Conservation (phyloP, 1,140 invertebrate genomes). For the Eubasilissa regina region DNA sequence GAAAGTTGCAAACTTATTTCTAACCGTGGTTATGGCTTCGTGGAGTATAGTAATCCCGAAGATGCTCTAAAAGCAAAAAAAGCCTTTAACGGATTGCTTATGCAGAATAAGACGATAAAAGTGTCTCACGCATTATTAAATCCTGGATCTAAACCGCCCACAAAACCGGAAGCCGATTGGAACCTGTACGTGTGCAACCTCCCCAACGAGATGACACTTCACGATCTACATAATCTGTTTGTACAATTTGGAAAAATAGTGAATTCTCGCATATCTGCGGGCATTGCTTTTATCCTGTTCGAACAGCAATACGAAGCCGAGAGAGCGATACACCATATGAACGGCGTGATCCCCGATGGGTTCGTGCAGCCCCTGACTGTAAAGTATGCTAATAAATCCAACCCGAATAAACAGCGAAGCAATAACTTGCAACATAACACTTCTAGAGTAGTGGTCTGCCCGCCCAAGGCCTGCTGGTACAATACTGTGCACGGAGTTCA, state of each 20-base stretch:
- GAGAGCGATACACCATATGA: slow-evolving; percentile 70
- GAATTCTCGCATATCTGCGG: slow-evolving; percentile 71
- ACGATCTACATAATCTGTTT: slow-evolving; percentile 71
- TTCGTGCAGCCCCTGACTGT: slow-evolving; percentile 72
- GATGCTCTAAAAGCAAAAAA: slow-evolving; percentile 71
- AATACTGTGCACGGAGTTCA: slow-evolving; percentile 73
- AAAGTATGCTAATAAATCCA: slow-evolving; percentile 73
- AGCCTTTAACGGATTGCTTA: slow-evolving; percentile 71
- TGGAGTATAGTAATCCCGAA: slow-evolving; percentile 70
- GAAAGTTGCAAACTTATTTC: slow-evolving; percentile 74
- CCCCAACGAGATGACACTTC: slow-evolving; percentile 72
- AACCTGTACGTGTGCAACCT: slow-evolving; percentile 73
- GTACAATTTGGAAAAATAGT: slow-evolving; percentile 73
- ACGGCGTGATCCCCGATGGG: slow-evolving; percentile 69
- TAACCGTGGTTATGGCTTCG: slow-evolving; percentile 73
- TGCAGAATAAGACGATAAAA: slow-evolving; percentile 73
- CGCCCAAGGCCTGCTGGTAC: slow-evolving; percentile 62
- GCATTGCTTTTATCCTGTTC: slow-evolving; percentile 72
- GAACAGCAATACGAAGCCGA: slow-evolving; percentile 71
- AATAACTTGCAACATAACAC: background rate
- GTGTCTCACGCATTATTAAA: slow-evolving; percentile 72
- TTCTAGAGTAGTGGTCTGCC: slow-evolving; percentile 33
- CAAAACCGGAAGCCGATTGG: slow-evolving; percentile 72
- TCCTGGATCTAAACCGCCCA: slow-evolving; percentile 70
- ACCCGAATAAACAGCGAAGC: slow-evolving; percentile 65